Evolutionary conservation across 2,113 vertebrate species (phyloP).

Genomic region (Ibidorhyncha struthersii): DNA sequence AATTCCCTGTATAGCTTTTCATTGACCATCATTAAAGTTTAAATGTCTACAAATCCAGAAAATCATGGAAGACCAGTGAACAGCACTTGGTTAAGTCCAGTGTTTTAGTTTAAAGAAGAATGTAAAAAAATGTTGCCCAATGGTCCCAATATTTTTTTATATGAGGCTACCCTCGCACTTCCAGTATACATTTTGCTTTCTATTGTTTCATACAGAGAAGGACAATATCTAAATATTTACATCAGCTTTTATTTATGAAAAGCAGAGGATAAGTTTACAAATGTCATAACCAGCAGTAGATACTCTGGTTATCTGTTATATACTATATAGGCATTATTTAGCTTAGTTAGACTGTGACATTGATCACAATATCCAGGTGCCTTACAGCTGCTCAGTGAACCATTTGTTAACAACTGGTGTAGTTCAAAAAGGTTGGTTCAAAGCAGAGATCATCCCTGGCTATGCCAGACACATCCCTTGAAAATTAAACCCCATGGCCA

Average conservation of each 20-base stretch:
- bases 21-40: background rate
- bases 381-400: conserved; percentile 10
- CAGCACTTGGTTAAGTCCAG: background rate
- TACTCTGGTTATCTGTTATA: background rate
- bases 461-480: background rate
- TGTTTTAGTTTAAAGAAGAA: background rate
- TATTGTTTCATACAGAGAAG: background rate
- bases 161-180: background rate
- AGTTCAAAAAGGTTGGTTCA: background rate
- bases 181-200: background rate
- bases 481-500: background rate
- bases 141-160: background rate
- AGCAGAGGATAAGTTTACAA: background rate
- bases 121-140: background rate
- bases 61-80: background rate
- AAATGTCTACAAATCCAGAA: background rate
- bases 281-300: background rate
- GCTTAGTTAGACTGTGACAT: background rate
- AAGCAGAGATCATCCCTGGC: background rate
- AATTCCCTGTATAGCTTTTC: background rate
- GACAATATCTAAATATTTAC: background rate
- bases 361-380: background rate
- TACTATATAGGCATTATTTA: background rate
- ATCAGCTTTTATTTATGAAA: background rate
- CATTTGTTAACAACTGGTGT: background rate